Evolutionary conservation across 53 echinoderm and acorn worm species (phyloP), one percentile per base, ranked within the genome.

Genomic region (Crossaster papposus): DNA sequence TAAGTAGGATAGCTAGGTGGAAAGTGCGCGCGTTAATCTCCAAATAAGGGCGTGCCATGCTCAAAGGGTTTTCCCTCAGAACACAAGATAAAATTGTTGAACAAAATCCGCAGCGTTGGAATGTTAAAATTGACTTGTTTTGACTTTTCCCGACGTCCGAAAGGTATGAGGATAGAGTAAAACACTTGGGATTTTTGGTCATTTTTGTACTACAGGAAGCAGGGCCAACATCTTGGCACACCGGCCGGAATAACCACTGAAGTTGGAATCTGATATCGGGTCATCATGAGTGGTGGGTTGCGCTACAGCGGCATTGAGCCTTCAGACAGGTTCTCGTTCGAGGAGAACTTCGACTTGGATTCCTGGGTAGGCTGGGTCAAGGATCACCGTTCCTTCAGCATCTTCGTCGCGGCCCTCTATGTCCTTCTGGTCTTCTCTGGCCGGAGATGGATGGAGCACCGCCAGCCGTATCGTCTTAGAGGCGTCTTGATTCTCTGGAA

Each of bases 401-500:
- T 91, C 37, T 29, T 64, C 17, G 77, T 91, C 30, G 79, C 72
- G 1, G 58, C 63, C 12, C 18, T 89, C 24, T 94, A 94, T 78
- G 80, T 94, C 70, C 80, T 94, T 10, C 83, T 91, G 1, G 83
- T 94, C 36, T 94, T 89, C 84, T 79, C 89, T 14, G 86, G 91
- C 55, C 91, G 89, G 3, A 72, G 91, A 81, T 94, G 90, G 82
- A 95, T 95, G 95, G 91, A 81, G 53, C 18, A 87, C 54, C 91
- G 93, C 30, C 65, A 79, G 6, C 77, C 93, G 3, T 94, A 92
- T 62, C 91, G 94, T 2, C 87, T 94, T 15, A 89, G 92, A 17
- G 82, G 72, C 26, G 81, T 92, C 64, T 84, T 95, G 13, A 70
- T 93, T 30, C 76, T 86, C 20, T 95, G 95, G 95, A 95, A 95